Percentiles rank a stretch among this genome's conserved stretches.
Evolutionary conservation across 1,140 invertebrate species (phyloP).

Genomic region (Diabrotica virgifera): DNA sequence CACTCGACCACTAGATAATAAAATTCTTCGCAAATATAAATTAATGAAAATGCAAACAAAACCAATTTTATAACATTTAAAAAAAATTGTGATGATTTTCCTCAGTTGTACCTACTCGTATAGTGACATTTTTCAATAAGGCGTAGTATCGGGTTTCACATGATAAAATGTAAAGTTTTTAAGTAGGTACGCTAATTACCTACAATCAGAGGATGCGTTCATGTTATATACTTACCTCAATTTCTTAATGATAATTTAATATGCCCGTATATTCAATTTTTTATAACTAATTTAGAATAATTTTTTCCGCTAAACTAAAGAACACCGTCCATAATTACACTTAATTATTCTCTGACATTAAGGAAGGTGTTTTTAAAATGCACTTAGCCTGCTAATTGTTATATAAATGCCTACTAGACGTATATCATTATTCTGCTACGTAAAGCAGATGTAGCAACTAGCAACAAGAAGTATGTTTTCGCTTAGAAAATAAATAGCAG

Average conservation of each 20-base stretch:
- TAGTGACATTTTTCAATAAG: no score
- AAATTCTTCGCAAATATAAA: no score
- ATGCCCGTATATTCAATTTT: constrained; percentile 9
- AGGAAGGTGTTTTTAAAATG: constrained; percentile 33
- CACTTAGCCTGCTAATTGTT: constrained; percentile 32
- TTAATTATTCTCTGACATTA: constrained; percentile 27
- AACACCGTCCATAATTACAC: constrained; percentile 22
- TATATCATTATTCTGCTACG: constrained; percentile 12
- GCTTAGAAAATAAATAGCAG: no score
- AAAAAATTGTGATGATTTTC: no score
- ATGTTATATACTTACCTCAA: neutral
- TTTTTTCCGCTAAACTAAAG: constrained; percentile 27
- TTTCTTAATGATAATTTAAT: constrained; percentile 30
- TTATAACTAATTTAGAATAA: constrained; percentile 9
- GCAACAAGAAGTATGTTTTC: neutral
- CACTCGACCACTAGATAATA: no score
- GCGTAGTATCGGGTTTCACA: no score
- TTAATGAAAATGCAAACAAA: no score
- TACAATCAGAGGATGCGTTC: no score
- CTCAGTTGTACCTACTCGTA: no score
- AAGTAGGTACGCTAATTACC: no score
- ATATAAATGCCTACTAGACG: constrained; percentile 27
- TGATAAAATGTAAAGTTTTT: no score
- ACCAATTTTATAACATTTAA: no score
- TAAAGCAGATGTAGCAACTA: constrained; percentile 12